A percentile compares a stretch with the other conserved stretches of the same genome.
Conservation (phyloP, 2,888 invertebrate species). For the Cecidostiba fungosa region DNA sequence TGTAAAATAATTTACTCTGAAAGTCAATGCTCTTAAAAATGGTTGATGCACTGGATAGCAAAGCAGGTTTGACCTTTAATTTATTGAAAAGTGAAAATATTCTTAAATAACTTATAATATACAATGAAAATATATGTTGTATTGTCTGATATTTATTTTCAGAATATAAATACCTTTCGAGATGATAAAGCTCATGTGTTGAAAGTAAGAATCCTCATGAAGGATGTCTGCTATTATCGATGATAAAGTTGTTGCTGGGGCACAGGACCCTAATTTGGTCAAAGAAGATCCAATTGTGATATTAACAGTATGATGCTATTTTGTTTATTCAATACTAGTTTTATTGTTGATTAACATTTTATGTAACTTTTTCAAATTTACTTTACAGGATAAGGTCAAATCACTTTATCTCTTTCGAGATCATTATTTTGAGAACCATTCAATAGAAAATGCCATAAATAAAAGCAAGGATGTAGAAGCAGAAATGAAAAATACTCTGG, state of each 20-base stretch:
- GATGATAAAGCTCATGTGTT: constrained; percentile 33
- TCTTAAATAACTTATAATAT: neutral
- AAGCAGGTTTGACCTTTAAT: constrained; percentile 20
- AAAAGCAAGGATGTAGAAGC: constrained; percentile 85
- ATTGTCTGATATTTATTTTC: constrained; percentile 11
- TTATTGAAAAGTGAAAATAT: neutral
- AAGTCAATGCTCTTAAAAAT: constrained; percentile 21
- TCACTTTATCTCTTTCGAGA: constrained; percentile 87
- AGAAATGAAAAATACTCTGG: constrained; percentile 83
- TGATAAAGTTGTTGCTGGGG: constrained; percentile 78
- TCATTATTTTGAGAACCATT: constrained; percentile 89
- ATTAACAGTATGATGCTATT: constrained; percentile 72
- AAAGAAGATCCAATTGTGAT: constrained; percentile 79
- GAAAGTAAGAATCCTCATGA: constrained; percentile 30
- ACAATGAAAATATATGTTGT: neutral
- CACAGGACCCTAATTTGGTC: constrained; percentile 73
- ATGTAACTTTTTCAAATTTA: neutral
- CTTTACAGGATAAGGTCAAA: constrained; percentile 85
- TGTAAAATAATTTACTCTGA: neutral
- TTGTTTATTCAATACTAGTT: constrained; percentile 13
- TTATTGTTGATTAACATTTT: constrained; percentile 38
- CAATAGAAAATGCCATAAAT: constrained; percentile 85
- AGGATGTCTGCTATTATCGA: constrained; percentile 78
- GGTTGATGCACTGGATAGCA: neutral
- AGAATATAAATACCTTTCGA: constrained; percentile 35